phyloP scores from a whole-genome alignment of 2,113 vertebrate genomes.

The Dipodomys spectabilis region DNA sequence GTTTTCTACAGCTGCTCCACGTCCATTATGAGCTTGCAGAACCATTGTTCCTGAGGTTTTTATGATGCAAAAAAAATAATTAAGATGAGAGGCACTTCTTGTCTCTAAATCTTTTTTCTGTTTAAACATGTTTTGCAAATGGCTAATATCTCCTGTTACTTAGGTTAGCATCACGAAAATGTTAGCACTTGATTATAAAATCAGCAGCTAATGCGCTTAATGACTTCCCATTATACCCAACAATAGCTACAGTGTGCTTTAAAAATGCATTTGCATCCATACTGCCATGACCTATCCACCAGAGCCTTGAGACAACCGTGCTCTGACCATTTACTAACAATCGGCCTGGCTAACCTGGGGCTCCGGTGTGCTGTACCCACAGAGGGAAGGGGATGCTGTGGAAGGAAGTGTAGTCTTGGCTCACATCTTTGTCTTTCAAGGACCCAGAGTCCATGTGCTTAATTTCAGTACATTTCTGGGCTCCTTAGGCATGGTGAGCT shows the following conservation, averaged over 20 bases:
- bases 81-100: conserved; percentile 80
- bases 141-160: conserved; percentile 76
- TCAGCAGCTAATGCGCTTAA: conserved; percentile 79
- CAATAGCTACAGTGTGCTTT: conserved; percentile 68
- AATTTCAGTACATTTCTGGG: neutral
- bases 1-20: conserved; percentile 76
- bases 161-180: conserved; percentile 76
- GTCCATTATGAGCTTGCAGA: conserved; percentile 68
- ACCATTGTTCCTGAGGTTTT: conserved; percentile 71
- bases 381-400: conserved; percentile 12
- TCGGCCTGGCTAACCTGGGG: conserved; percentile 41
- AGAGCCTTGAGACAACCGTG: conserved; percentile 29
- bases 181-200: conserved; percentile 76
- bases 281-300: conserved; percentile 56
- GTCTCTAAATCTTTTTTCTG: conserved; percentile 70
- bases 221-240: conserved; percentile 70
- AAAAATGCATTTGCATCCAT: conserved; percentile 67
- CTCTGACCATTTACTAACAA: conserved; percentile 38
- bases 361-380: accelerated
- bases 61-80: conserved; percentile 78
- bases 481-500: neutral
- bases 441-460: neutral
- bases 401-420: neutral
- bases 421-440: conserved; percentile 23
- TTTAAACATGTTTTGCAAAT: conserved; percentile 81